phyloP scores from a whole-genome alignment of 2,888 invertebrate genomes.

The Cataglyphis altisquamis region DNA sequence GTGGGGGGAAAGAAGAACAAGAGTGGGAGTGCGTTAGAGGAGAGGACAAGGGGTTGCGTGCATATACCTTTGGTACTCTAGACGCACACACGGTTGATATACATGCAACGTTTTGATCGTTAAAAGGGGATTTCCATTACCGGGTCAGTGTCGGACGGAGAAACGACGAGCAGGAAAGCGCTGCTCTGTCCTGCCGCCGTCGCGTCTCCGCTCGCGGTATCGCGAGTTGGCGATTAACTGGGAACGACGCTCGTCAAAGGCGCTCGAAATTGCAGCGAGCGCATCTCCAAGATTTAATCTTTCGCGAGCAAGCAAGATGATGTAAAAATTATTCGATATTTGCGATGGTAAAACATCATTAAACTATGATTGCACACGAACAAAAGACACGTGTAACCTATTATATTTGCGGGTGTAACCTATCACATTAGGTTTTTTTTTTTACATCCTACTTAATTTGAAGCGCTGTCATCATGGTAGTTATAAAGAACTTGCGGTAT shows the following conservation, averaged over 20 bases:
- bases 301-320: not conserved
- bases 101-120: slow-evolving; percentile 42
- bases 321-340: slow-evolving; percentile 21
- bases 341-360: not conserved
- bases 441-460: not conserved
- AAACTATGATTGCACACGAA: not conserved
- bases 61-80: slow-evolving; percentile 43
- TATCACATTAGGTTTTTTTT: not conserved
- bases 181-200: slow-evolving; percentile 11
- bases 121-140: slow-evolving; percentile 50
- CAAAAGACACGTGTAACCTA: not conserved
- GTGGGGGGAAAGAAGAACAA: slow-evolving; percentile 42
- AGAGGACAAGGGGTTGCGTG: slow-evolving; percentile 43
- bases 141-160: slow-evolving; percentile 40
- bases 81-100: slow-evolving; percentile 43
- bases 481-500: not conserved
- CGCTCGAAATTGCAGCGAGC: slow-evolving; percentile 23
- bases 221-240: slow-evolving; percentile 40
- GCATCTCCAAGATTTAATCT: not conserved
- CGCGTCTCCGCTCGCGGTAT: slow-evolving; percentile 31
- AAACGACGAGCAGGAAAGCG: slow-evolving; percentile 8
- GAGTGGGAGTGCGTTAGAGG: slow-evolving; percentile 37
- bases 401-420: not conserved
- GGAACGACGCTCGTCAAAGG: not conserved
- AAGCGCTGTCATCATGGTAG: not conserved